Conservation (phyloP, 2,113 vertebrate genomes). For the Elephantulus edwardii region DNA sequence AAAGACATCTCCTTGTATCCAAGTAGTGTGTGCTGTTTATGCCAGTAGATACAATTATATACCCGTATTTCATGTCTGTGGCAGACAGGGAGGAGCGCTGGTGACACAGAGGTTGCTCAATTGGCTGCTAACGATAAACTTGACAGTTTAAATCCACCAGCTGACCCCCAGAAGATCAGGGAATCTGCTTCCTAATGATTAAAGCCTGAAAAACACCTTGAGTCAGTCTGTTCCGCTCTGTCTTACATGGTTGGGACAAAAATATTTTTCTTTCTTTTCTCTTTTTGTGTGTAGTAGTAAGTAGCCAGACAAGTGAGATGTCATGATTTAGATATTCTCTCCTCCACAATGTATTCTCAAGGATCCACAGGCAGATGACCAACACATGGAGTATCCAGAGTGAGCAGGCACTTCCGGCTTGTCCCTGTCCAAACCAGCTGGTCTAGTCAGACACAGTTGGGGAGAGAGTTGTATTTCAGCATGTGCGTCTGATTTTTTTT, state of each 20-base stretch:
- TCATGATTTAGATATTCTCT: background rate
- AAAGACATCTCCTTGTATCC: background rate
- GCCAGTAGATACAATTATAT: background rate
- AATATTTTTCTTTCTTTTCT: background rate
- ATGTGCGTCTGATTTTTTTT: background rate
- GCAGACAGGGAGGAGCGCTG: background rate
- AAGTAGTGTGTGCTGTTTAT: background rate
- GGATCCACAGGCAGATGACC: background rate
- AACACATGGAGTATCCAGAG: background rate
- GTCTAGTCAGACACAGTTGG: background rate
- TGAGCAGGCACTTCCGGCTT: background rate
- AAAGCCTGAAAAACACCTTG: background rate
- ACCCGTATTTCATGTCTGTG: background rate
- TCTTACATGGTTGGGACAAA: background rate
- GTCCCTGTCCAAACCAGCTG: slow-evolving; percentile 17
- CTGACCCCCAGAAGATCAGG: background rate
- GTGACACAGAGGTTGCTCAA: background rate
- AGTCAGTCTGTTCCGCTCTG: background rate
- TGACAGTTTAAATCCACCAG: background rate
- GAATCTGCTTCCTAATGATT: background rate
- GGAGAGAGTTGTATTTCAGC: background rate
- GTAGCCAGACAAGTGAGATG: background rate
- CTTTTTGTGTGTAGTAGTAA: too few species aligned
- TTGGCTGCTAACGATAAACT: background rate
- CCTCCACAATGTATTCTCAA: background rate